Evolutionary conservation across 2,113 vertebrate genomes (phyloP).

Genomic region (Tachuris rubrigastra): DNA sequence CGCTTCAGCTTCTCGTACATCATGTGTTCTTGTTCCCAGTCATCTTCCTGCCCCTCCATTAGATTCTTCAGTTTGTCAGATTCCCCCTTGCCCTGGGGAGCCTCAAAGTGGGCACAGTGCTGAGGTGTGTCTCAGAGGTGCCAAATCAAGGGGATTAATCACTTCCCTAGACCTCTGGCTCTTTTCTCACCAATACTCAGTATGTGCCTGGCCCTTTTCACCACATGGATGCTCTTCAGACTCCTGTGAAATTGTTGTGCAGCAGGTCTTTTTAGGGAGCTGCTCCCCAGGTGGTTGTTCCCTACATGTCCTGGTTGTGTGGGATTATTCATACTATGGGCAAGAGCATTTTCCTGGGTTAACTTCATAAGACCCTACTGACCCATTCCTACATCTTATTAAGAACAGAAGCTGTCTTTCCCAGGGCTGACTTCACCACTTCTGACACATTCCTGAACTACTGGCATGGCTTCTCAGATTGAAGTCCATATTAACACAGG

Average conservation of each 20-base stretch:
- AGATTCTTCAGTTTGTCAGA: not conserved
- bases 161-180: not conserved
- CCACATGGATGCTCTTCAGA: not conserved
- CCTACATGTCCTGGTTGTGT: not conserved
- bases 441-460: not conserved
- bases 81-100: not conserved
- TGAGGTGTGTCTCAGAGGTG: not conserved
- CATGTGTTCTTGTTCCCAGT: accelerated
- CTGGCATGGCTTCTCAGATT: not conserved
- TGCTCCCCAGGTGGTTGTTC: not conserved
- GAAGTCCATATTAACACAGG: not conserved
- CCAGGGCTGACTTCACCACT: not conserved
- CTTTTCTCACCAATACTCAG: not conserved
- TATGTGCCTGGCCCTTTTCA: not conserved
- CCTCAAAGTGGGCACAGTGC: not conserved
- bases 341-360: not conserved
- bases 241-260: not conserved
- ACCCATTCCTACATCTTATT: not conserved
- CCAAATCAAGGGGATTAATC: not conserved
- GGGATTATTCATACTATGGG: not conserved
- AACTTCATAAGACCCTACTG: not conserved
- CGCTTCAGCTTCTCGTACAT: not conserved
- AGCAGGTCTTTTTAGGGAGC: not conserved
- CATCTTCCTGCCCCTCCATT: not conserved
- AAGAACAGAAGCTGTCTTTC: not conserved